Evolutionary conservation across 2,113 vertebrate genomes (phyloP).

Genomic region (Carassius auratus): DNA sequence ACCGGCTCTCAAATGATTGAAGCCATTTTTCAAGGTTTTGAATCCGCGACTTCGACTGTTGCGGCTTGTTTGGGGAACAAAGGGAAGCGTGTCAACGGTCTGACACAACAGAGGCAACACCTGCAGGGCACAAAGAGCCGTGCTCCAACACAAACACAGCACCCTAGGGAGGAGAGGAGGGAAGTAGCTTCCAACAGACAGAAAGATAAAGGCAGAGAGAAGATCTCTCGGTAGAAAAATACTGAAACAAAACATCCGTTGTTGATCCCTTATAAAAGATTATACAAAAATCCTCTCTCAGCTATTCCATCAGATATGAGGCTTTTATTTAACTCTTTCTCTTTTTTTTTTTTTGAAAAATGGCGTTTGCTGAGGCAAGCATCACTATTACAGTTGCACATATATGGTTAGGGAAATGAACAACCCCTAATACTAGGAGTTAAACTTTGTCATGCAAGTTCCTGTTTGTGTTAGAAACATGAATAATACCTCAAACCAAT

Average conservation of each 20-base stretch:
- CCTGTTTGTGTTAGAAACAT: neutral
- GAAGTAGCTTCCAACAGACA: constrained; percentile 1
- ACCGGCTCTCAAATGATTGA: constrained; percentile 40
- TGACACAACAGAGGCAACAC: constrained; percentile 28
- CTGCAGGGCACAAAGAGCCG: constrained; percentile 3
- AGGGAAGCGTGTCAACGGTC: neutral
- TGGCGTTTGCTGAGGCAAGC: neutral
- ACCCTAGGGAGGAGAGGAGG: constrained; percentile 1
- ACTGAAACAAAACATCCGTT: neutral
- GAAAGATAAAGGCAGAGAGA: constrained; percentile 12
- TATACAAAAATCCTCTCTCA: neutral
- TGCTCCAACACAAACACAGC: constrained; percentile 22
- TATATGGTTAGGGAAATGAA: neutral
- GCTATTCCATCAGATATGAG: neutral
- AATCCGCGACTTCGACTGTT: constrained; percentile 13
- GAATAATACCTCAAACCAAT: neutral
- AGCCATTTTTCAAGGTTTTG: constrained; percentile 51
- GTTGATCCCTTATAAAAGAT: constrained; percentile 7
- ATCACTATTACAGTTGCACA: neutral
- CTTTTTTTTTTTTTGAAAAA: neutral
- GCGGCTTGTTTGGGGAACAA: constrained; percentile 23
- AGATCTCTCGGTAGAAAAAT: neutral
- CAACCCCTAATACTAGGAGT: neutral
- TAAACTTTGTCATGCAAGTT: neutral
- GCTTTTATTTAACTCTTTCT: neutral